phyloP scores from a whole-genome alignment of 2,113 vertebrate species.

The Mormyrus lacerda region DNA sequence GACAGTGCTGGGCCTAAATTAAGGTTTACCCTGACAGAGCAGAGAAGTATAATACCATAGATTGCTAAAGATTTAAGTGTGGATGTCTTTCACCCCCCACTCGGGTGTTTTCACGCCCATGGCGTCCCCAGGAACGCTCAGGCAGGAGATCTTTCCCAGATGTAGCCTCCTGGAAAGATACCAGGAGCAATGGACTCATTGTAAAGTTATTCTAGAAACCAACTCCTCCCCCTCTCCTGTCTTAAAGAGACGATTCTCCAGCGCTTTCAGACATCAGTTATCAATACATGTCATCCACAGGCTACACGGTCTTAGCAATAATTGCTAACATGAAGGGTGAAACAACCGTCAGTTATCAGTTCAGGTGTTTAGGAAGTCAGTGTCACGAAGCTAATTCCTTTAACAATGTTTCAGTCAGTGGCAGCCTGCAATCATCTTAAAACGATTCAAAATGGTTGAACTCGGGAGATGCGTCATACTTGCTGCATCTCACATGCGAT shows the following conservation, averaged over 20 bases:
- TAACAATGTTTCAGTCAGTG: neutral
- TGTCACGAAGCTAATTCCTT: neutral
- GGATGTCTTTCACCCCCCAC: neutral
- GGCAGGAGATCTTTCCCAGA: slow-evolving; percentile 59
- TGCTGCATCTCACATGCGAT: slow-evolving; percentile 39
- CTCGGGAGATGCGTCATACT: neutral
- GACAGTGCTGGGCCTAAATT: neutral
- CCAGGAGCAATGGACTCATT: slow-evolving; percentile 65
- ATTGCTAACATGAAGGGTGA: neutral
- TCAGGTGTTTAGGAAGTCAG: neutral
- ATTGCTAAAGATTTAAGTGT: neutral
- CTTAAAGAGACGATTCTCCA: neutral
- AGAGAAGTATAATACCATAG: neutral
- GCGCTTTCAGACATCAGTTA: neutral
- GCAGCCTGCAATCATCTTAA: neutral
- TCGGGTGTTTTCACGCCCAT: neutral
- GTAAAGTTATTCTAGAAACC: slow-evolving; percentile 61
- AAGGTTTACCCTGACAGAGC: neutral
- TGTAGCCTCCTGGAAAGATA: slow-evolving; percentile 54
- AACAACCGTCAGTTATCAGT: neutral
- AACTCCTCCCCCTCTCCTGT: slow-evolving; percentile 20
- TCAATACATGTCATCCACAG: neutral
- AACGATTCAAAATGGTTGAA: neutral
- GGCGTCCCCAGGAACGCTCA: slow-evolving; percentile 20
- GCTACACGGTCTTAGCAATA: neutral